A percentile compares a stretch with the other conserved stretches of the same genome.
Conservation (phyloP, 2,113 vertebrate genomes). For the Smithornis capensis region DNA sequence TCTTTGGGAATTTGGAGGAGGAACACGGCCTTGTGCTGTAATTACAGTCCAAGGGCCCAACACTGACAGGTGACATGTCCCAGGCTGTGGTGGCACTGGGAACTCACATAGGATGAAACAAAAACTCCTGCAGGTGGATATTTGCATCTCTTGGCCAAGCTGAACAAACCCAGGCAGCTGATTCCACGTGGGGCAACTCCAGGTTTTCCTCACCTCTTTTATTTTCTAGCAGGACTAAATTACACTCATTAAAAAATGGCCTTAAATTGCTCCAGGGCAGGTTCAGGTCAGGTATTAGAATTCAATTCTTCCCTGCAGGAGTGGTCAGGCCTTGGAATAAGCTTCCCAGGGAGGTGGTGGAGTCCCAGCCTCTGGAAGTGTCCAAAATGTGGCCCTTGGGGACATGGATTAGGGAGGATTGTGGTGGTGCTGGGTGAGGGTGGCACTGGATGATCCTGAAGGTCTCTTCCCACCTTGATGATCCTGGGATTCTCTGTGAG, state of each 20-base stretch:
- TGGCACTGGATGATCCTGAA: neutral
- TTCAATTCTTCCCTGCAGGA: neutral
- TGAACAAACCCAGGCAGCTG: neutral
- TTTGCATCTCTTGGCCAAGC: neutral
- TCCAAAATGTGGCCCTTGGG: neutral
- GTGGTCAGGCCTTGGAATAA: neutral
- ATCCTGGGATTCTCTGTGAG: no score
- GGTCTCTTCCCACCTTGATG: neutral
- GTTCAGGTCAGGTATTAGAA: neutral
- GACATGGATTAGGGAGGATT: no score
- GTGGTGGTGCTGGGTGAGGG: no score
- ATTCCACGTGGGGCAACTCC: fast-evolving
- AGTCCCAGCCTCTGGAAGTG: neutral
- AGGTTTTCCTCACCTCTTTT: neutral
- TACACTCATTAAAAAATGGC: neutral
- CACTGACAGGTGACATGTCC: neutral
- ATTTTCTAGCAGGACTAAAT: neutral
- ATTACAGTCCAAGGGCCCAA: neutral
- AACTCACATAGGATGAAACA: neutral
- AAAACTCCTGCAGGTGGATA: neutral
- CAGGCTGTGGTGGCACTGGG: neutral
- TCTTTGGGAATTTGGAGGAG: neutral
- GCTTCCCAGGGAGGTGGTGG: neutral
- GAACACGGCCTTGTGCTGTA: neutral
- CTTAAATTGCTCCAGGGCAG: neutral